A percentile compares a stretch with the other conserved stretches of the same genome.
phyloP scores from a whole-genome alignment of 2,797 vertebrate species.

The Rousettus madagascariensis region DNA sequence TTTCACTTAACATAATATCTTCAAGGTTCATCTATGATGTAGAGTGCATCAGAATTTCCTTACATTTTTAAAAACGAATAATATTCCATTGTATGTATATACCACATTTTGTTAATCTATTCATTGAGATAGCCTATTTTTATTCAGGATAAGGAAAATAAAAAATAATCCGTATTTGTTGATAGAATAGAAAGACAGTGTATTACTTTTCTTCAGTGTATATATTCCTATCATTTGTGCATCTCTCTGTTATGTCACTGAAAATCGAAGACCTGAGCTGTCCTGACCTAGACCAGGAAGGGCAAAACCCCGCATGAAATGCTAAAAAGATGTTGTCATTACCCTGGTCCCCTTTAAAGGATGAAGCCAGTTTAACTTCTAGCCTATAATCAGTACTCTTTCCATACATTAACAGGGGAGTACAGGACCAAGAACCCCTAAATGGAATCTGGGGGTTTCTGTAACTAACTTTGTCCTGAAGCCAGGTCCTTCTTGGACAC shows the following conservation, averaged over 20 bases:
- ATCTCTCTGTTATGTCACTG: background rate
- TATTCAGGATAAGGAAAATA: background rate
- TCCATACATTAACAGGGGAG: background rate
- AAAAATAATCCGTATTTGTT: background rate
- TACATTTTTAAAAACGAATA: background rate
- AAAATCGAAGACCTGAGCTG: background rate
- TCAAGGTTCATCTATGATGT: background rate
- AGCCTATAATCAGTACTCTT: background rate
- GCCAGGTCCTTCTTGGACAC: background rate
- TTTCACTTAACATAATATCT: background rate
- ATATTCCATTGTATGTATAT: background rate
- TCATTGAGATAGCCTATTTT: background rate
- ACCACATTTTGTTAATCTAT: background rate
- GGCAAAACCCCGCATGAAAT: background rate
- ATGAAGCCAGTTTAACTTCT: background rate
- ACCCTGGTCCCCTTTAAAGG: background rate
- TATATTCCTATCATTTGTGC: background rate
- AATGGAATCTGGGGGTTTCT: background rate
- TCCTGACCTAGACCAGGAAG: background rate
- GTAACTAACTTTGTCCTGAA: background rate
- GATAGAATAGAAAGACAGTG: background rate
- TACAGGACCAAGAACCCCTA: background rate
- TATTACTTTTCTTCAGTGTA: background rate
- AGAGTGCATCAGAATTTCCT: background rate
- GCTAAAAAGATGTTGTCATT: background rate